Base-by-base conservation (phyloP, 2,113 vertebrate genomes). In the Donacobius atricapilla region DNA sequence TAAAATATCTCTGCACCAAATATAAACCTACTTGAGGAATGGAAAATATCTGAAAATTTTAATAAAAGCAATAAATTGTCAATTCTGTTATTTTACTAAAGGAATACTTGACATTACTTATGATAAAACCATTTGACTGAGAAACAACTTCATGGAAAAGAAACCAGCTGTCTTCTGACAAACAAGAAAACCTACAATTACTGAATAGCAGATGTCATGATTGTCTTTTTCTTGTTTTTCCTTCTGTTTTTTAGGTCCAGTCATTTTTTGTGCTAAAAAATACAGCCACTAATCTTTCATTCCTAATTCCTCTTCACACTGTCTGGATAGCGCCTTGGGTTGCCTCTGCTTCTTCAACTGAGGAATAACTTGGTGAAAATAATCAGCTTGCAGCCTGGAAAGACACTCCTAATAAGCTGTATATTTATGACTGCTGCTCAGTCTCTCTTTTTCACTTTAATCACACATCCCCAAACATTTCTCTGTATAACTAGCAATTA, bases 71-170 rank as follows among this genome's bases (percentile, higher is more conserved):
- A 92, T 77, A 79, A 48, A 56, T 78, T 56, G 54, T 19, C 70
- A 87, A 56, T 79, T 96, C 50, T 92, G 71, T 90, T 95, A 72
- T 84, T 83, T 89, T 89, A 65, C 40, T 61, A 93, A 91, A 92
- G 20, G 45, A 95, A 69, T 61, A 84, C n/a, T 96, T 95, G 77
- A 78, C 70, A 87, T 48, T 84, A 31, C 61, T 83, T 86, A 54
- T 71, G 63, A 78, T 47, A 94, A 89, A 95, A 51, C 35, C 50
- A 89, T 31, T 69, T 87, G 60, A 82, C 47, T 87, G 48, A 85
- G 69, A 95, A 94, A 73, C 13, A 70, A 45, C 65, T 56, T 57
- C 21, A 73, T 10, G n/a, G 33, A 87, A 73, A 19, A 64, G 16
- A 94, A 80, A 64, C 18, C 76, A 94, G 63, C 78, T 89, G 42